Evolutionary conservation across 1,140 invertebrate species (phyloP).

Genomic region (Aphidius gifuensis): DNA sequence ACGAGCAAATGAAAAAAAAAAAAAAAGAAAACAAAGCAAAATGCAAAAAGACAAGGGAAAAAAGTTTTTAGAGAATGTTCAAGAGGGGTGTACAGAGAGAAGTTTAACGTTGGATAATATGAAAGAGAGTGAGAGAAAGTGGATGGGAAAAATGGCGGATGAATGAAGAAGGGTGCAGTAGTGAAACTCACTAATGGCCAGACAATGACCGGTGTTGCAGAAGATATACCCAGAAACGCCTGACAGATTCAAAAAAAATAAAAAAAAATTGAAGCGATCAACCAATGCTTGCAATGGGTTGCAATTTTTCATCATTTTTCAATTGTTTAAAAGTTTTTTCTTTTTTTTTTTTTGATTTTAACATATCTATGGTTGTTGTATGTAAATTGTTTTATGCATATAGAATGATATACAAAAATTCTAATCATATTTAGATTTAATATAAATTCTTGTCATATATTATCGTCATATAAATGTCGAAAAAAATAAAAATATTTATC

Average conservation of each 20-base stretch:
- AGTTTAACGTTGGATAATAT: not conserved
- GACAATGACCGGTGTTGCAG: constrained; percentile 28
- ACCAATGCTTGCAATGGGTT: constrained; percentile 3
- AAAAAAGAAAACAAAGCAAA: constrained; percentile 1
- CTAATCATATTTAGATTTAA: no score
- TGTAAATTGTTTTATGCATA: no score
- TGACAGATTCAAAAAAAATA: not conserved
- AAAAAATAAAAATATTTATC: no score
- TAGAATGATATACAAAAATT: no score
- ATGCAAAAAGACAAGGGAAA: not conserved
- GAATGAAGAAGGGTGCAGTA: constrained; percentile 5
- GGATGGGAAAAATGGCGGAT: not conserved
- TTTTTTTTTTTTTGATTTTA: not conserved
- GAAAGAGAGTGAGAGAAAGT: not conserved
- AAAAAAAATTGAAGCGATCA: constrained; percentile 9
- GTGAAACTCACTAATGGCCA: constrained; percentile 31
- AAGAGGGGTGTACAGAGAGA: not conserved
- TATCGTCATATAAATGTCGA: no score
- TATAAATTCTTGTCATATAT: no score
- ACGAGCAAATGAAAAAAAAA: constrained; percentile 2
- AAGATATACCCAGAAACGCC: constrained; percentile 10
- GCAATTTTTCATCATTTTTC: constrained; percentile 2
- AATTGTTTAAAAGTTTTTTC: constrained; percentile 1
- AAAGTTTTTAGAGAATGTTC: not conserved
- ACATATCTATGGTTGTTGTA: no score